These are phyloP conservation scores for Prietella phreatophila DNA, from an alignment of 2,113 vertebrate species.

Conservation along the genomic window DNA sequence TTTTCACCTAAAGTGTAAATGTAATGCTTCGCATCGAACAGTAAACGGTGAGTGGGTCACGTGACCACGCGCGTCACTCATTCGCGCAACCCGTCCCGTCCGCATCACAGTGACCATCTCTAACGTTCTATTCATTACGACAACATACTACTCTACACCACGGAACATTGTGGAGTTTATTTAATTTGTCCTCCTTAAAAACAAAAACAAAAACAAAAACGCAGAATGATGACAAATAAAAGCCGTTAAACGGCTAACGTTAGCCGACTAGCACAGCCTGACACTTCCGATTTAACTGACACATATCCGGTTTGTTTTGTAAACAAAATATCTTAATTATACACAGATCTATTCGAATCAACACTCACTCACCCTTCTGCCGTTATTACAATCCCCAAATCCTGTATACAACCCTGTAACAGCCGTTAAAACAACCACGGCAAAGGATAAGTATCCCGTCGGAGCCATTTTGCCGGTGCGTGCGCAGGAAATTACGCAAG, in stretches of 20 bases:
- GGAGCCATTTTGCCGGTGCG: slow-evolving; percentile 62
- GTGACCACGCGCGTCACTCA: not conserved
- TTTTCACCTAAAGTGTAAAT: not conserved
- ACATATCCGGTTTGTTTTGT: not conserved
- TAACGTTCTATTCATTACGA: not conserved
- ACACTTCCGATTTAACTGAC: too few relatives aligned
- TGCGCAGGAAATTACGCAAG: slow-evolving; percentile 6
- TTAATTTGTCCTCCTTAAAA: not conserved
- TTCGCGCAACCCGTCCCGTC: too few relatives aligned
- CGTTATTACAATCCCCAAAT: slow-evolving; percentile 64
- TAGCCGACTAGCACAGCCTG: not conserved
- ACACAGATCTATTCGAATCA: not conserved
- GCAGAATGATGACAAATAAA: too few relatives aligned
- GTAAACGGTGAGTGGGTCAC: not conserved
- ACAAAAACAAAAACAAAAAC: too few relatives aligned
- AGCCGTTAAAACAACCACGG: slow-evolving; percentile 28
- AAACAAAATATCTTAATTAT: not conserved
- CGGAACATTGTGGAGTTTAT: not conserved
- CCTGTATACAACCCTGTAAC: slow-evolving; percentile 48
- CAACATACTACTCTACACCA: not conserved
- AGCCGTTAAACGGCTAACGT: not conserved
- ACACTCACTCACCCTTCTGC: slow-evolving; percentile 64
- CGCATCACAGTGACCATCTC: not conserved
- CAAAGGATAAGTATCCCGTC: not conserved
- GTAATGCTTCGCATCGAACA: not conserved